phyloP scores from a whole-genome alignment of 2,113 vertebrate genomes.

The Sturnus vulgaris region DNA sequence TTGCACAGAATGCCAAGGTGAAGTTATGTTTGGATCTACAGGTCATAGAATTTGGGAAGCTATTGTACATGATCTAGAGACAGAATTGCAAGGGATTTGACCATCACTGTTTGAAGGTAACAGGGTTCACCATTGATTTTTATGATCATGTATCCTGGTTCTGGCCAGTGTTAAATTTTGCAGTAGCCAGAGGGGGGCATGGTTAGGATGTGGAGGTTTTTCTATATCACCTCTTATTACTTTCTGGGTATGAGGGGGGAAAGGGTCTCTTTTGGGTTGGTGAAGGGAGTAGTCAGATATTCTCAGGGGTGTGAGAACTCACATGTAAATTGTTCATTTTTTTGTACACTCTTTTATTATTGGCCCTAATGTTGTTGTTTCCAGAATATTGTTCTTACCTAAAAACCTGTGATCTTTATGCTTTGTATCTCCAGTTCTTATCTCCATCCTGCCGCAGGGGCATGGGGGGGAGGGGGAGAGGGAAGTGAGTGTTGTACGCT shows the following conservation, averaged over 20 bases:
- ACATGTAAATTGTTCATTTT: fast-evolving
- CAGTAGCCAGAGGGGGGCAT: neutral
- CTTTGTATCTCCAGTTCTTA: neutral
- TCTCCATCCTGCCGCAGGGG: neutral
- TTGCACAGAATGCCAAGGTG: neutral
- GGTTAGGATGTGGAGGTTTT: neutral
- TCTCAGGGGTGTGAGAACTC: neutral
- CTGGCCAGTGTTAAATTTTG: neutral
- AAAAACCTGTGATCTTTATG: neutral
- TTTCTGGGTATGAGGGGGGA: neutral
- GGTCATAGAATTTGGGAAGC: neutral
- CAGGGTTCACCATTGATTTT: neutral
- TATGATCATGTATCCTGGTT: neutral
- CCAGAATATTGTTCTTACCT: neutral
- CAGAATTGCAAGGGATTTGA: neutral
- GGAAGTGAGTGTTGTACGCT: fast-evolving
- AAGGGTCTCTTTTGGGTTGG: neutral
- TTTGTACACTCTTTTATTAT: neutral
- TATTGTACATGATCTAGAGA: neutral
- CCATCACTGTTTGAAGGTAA: neutral
- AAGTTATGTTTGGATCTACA: neutral
- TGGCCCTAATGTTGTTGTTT: neutral
- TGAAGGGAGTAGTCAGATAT: neutral
- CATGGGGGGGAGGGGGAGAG: neutral
- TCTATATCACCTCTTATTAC: neutral